Evolutionary conservation across 2,888 invertebrate species (phyloP).

Genomic region (Macrophya alboannulata): DNA sequence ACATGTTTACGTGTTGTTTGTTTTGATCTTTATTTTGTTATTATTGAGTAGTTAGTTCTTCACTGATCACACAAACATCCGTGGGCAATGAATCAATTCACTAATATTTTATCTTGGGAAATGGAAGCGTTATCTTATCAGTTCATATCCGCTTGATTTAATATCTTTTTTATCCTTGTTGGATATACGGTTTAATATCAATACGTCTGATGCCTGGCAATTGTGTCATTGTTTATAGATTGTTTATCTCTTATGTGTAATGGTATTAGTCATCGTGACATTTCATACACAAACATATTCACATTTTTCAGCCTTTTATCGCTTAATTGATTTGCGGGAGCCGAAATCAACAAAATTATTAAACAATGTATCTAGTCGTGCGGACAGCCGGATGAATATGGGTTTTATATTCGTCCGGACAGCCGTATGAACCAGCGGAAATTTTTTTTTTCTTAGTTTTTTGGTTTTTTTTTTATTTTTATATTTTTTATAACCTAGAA

Average conservation of each 20-base stretch:
- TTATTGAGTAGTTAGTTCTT: not conserved
- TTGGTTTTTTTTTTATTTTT: no score
- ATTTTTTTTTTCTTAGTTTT: no score
- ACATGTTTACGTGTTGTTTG: not conserved
- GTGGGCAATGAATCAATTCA: not conserved
- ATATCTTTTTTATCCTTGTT: not conserved
- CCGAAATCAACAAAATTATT: not conserved
- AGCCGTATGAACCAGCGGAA: no score
- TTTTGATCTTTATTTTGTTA: not conserved
- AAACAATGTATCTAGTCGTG: no score
- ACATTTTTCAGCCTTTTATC: not conserved
- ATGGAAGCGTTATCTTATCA: conserved; percentile 44
- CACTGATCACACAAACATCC: not conserved
- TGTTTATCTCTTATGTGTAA: conserved; percentile 29
- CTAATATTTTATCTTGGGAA: conserved; percentile 13
- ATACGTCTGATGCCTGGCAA: not conserved
- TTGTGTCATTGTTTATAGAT: not conserved
- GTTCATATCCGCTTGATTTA: not conserved
- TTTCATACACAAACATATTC: not conserved
- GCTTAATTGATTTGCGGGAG: not conserved
- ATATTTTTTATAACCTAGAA: no score
- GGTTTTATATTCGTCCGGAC: no score
- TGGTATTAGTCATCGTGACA: not conserved
- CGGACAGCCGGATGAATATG: no score
- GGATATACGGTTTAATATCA: not conserved